Evolutionary conservation across 2,888 invertebrate genomes (phyloP).

Genomic region (Drosophila niveifrons): DNA sequence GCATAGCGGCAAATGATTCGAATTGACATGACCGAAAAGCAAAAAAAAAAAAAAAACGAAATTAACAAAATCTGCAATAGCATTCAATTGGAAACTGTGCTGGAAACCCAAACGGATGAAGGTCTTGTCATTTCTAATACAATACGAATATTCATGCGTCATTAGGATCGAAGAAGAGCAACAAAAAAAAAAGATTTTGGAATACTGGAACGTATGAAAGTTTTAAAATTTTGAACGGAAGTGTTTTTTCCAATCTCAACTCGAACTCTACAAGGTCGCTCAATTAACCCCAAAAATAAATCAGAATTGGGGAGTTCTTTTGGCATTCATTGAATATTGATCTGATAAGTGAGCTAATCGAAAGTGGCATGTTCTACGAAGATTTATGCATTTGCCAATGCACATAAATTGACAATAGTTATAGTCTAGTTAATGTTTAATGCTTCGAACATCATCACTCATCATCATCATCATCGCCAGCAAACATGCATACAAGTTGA

Average conservation of each 20-base stretch:
- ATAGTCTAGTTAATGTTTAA: slow-evolving; percentile 6
- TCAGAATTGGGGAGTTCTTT: neutral
- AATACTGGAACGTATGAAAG: neutral
- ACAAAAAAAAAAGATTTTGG: slow-evolving; percentile 1
- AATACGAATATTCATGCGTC: slow-evolving; percentile 4
- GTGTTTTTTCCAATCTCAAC: neutral
- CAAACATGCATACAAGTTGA: slow-evolving; percentile 27
- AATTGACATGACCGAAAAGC: slow-evolving; percentile 11
- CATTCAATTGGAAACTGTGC: slow-evolving; percentile 24
- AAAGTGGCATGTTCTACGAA: slow-evolving; percentile 3
- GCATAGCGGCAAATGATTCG: slow-evolving; percentile 30
- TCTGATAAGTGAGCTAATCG: slow-evolving; percentile 5
- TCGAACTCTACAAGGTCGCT: neutral
- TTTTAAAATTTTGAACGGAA: neutral
- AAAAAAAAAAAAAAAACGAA: neutral
- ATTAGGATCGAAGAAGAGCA: slow-evolving; percentile 3
- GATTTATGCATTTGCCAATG: slow-evolving; percentile 5
- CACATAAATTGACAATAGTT: slow-evolving; percentile 13
- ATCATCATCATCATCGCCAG: slow-evolving; percentile 26
- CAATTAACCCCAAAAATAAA: neutral
- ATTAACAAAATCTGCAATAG: slow-evolving; percentile 6
- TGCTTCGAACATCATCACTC: slow-evolving; percentile 17
- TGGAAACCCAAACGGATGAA: neutral
- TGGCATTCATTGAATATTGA: neutral
- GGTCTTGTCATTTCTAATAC: neutral